Base-by-base conservation (phyloP, 2,113 vertebrate genomes). In the Sisor rabdophorus region DNA sequence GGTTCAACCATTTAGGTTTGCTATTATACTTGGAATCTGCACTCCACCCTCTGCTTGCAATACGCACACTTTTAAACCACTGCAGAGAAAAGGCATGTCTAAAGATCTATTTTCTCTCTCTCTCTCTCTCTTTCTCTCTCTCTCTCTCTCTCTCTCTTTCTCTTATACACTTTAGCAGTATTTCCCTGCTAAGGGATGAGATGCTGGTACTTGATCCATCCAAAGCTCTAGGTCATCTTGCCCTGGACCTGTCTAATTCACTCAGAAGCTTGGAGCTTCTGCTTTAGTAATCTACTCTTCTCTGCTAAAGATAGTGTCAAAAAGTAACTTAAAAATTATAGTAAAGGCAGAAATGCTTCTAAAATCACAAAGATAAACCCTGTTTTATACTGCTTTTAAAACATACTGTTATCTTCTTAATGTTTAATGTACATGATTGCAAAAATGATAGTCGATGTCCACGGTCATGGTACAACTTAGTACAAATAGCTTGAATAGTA, bases 211-310 rank as follows among this genome's bases (percentile, higher is more conserved):
- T 44, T 67, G 64, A 67, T 67, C 15, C 64, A 16, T 48, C 64
- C 48, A 48, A 67, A 48, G 40, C 61, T 64, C 20, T 22, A 44
- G 36, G n/a, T 48, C 64, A 67, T 48, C n/a, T 48, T 4, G 15
- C n/a, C 40, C 64, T 67, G n/a, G n/a, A 67, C 40, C 61, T 67
- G 22, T 44, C 64, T 26, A 44, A 67, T 26, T 67, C 64, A 67
- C 17, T 2, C 16, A 48, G 22, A 67, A 22, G 36, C 36, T 47
- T 47, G 12, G 63, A 47, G 63, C 13, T 16, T 22, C 13, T 67
- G 44, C 64, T 48, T 10, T 26, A 48, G 48, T 26, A 44, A 67
- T 40, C 24, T 44, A 67, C 64, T 65, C 24, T 47, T n/a, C 16
- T 6, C 40, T 67, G 22, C 13, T 48, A 22, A 17, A 8, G 40